A percentile compares a stretch with the other conserved stretches of the same genome.
These are phyloP conservation scores for Onychorhynchus coronatus DNA, from an alignment of 2,113 vertebrate species.

Conservation along the genomic window DNA sequence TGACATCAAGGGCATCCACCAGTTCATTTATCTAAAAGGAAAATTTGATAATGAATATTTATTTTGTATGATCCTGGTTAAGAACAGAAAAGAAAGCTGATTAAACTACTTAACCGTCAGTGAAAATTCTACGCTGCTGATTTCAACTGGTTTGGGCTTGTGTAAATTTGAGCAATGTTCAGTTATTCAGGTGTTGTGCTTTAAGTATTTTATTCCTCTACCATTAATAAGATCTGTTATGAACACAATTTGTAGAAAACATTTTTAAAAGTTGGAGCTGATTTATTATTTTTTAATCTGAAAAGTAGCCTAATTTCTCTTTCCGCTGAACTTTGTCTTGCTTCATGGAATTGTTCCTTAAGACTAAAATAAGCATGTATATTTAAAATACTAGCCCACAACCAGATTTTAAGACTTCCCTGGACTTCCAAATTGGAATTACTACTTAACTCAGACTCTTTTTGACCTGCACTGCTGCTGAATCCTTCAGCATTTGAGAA, in stretches of 20 bases:
- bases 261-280: background rate
- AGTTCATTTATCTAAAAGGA: too few species aligned
- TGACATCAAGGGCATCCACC: too few species aligned
- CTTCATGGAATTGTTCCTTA: background rate
- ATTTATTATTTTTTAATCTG: background rate
- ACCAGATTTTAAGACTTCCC: background rate
- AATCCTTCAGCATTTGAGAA: background rate
- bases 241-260: background rate
- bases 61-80: too few species aligned
- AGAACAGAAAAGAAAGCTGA: too few species aligned
- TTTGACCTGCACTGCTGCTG: background rate
- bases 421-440: background rate
- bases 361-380: background rate
- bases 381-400: background rate
- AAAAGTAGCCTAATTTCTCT: background rate
- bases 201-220: background rate
- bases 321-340: background rate
- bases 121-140: too few species aligned
- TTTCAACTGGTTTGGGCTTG: too few species aligned
- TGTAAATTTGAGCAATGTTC: too few species aligned
- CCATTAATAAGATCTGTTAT: background rate
- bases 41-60: too few species aligned
- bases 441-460: background rate
- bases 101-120: too few species aligned
- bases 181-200: background rate